A percentile compares a stretch with the other conserved stretches of the same genome.
phyloP scores from a whole-genome alignment of 2,888 invertebrate genomes.

The Ditula angustiorana region DNA sequence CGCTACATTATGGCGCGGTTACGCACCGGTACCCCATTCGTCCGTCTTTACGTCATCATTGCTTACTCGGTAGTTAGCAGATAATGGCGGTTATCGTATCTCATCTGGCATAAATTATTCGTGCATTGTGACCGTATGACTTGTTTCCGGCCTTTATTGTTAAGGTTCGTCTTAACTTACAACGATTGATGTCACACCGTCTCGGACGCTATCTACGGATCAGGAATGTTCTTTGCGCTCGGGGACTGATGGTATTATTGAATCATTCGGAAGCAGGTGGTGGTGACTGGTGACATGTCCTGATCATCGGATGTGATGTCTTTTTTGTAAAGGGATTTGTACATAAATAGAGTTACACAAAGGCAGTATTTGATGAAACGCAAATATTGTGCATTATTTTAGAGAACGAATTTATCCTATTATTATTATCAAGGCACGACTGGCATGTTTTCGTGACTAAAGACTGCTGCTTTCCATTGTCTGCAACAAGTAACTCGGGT shows the following conservation, averaged over 20 bases:
- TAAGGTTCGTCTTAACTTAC: conserved; percentile 14
- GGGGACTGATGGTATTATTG: background rate
- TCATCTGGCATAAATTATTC: conserved; percentile 37
- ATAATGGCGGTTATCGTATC: conserved; percentile 36
- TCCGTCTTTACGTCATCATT: conserved; percentile 20
- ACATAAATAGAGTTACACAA: background rate
- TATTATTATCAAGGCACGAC: background rate
- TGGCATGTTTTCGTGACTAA: background rate
- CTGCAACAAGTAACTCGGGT: conserved; percentile 11
- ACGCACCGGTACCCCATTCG: conserved; percentile 10
- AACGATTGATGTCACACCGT: background rate
- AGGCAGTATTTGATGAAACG: background rate
- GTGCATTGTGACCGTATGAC: conserved; percentile 38
- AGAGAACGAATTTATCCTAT: background rate
- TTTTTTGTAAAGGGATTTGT: background rate
- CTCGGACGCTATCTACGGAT: background rate
- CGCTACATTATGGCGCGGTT: conserved; percentile 16
- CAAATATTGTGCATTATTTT: background rate
- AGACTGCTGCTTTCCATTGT: background rate
- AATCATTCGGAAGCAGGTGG: conserved; percentile 12
- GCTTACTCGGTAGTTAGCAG: conserved; percentile 13
- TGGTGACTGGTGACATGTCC: background rate
- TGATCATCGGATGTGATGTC: background rate
- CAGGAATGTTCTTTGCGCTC: conserved; percentile 4
- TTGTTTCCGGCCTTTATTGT: conserved; percentile 33